Evolutionary conservation across 2,888 invertebrate species (phyloP), one percentile per base, ranked within the genome.

Genomic region (Herminia tarsipennalis): DNA sequence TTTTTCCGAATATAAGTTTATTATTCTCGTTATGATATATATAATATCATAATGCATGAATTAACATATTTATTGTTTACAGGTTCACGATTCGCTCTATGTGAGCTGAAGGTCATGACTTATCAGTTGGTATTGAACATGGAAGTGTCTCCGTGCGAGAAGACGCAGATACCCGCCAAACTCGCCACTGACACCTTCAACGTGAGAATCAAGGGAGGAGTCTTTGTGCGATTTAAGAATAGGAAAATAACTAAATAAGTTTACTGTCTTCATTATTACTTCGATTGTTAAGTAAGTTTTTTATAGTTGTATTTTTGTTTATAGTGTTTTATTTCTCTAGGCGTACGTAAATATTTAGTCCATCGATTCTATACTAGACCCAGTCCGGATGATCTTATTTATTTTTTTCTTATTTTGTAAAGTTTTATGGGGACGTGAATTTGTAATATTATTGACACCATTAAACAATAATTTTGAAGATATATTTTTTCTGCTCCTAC

Each of bases 61-160:
- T 1, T 5, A n/a, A n/a, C n/a, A n/a, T n/a, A n/a, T n/a, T n/a
- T n/a, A n/a, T 36, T 21, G 24, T 16, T 30, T 5, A 9, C 50
- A 60, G 64, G 76, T 0, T 83, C 83, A 6, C 64, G 86, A 12
- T 86, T 86, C 55, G 86, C 86, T 1, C 70, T 86, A 1, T 81
- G 81, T 34, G 85, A 86, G 47, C 48, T 84, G 5, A 88, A 88
- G 42, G 76, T 83, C 18, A 70, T 85, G 71, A 32, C 71, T 0
- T 86, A 82, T 53, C 78, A 82, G 40, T 60, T 87, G 1, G 49
- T 87, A 5, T 65, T 69, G 21, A 64, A 76, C 17, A 53, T 83
- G 37, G 73, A 76, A 40, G 25, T 88, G 3, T 63, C 66, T 5
- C 78, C 82, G 1, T 68, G 70, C 5, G 66, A 70, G 20, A 79